Percentiles rank a stretch among this genome's conserved stretches.
phyloP scores from a whole-genome alignment of 2,113 vertebrate genomes.

The Gavia stellata region DNA sequence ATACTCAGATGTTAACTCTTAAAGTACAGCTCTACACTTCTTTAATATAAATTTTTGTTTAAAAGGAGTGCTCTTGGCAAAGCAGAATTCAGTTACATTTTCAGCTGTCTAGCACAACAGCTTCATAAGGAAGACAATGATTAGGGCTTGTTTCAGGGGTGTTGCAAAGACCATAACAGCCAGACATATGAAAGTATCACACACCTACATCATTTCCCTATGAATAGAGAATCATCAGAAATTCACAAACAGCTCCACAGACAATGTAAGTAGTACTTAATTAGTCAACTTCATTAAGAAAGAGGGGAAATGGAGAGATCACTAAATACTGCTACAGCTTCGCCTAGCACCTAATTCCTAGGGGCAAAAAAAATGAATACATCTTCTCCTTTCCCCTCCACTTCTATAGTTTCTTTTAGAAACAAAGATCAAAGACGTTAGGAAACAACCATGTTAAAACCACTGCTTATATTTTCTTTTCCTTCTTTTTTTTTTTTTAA shows the following conservation, averaged over 20 bases:
- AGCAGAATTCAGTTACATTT: neutral
- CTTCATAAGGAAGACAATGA: neutral
- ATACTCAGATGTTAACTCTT: slow-evolving; percentile 48
- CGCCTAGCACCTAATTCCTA: neutral
- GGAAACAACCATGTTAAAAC: neutral
- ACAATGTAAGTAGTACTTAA: neutral
- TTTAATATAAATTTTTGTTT: neutral
- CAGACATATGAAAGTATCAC: neutral
- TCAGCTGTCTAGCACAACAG: neutral
- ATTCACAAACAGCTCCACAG: neutral
- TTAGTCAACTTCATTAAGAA: neutral
- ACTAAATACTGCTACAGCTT: neutral
- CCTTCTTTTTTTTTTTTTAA: fast-evolving
- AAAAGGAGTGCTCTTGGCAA: neutral
- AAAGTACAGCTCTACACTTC: neutral
- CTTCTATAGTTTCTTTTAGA: neutral
- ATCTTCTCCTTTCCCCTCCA: neutral
- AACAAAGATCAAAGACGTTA: neutral
- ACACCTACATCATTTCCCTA: neutral
- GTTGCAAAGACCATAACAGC: neutral
- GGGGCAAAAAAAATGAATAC: neutral
- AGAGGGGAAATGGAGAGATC: neutral
- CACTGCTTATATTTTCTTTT: neutral
- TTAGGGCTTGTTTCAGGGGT: neutral
- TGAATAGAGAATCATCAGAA: neutral